Conservation (phyloP, 2,113 vertebrate species). For the Tenebrosternarchus preto region DNA sequence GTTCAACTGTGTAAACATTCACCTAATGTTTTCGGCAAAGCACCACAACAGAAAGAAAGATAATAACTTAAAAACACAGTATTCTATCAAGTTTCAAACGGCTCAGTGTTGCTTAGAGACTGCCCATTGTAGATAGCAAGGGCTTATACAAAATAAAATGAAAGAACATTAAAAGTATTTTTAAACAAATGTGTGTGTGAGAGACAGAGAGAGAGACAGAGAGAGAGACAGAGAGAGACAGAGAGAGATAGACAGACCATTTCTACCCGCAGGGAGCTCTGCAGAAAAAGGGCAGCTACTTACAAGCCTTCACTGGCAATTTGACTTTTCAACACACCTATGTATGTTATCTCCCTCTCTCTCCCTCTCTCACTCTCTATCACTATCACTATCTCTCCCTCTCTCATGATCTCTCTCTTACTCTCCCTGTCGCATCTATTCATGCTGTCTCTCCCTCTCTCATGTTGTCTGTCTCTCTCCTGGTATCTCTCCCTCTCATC, state of each 20-base stretch:
- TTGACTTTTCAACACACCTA: conserved; percentile 27
- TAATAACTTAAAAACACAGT: not conserved
- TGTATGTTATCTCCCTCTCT: not conserved
- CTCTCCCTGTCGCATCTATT: too few species aligned
- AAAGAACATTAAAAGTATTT: conserved; percentile 4
- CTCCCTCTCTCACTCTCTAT: not conserved
- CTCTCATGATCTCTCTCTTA: too few species aligned
- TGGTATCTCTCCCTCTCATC: not conserved
- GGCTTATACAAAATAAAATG: not conserved
- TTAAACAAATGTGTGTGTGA: not conserved
- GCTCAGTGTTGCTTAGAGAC: conserved; percentile 14
- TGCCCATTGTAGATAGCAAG: not conserved
- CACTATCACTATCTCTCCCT: not conserved
- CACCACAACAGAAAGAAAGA: not conserved
- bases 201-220: not conserved
- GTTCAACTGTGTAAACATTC: not conserved
- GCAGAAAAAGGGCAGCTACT: not conserved
- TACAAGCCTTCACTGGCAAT: conserved; percentile 8
- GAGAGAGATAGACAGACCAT: not conserved
- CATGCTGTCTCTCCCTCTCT: not conserved
- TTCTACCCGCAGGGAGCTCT: not conserved
- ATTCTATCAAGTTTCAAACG: not conserved
- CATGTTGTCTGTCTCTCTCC: not conserved
- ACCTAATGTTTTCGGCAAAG: not conserved
- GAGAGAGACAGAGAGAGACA: not conserved